Conservation (phyloP, 2,888 invertebrate genomes). For the Synanthedon andrenaeformis region DNA sequence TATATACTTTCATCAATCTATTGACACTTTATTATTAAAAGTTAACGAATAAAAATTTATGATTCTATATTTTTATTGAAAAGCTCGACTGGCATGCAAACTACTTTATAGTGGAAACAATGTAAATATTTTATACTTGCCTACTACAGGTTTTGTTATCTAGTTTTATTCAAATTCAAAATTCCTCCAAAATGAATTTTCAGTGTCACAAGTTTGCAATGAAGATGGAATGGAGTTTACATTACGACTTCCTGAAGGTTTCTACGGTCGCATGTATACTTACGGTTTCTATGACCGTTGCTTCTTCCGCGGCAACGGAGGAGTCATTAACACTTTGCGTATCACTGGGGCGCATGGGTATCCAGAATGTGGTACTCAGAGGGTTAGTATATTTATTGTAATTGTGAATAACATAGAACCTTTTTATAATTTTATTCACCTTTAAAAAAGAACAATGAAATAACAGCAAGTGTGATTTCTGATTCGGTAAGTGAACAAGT, state of each 20-base stretch:
- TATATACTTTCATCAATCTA: too few relatives aligned
- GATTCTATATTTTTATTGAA: too few relatives aligned
- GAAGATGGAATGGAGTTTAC: constrained; percentile 96
- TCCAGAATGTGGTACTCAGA: constrained; percentile 91
- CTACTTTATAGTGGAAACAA: too few relatives aligned
- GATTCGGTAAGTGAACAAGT: too few relatives aligned
- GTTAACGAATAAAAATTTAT: too few relatives aligned
- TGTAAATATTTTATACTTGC: too few relatives aligned
- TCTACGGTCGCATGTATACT: constrained; percentile 90
- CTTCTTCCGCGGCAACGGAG: constrained; percentile 92
- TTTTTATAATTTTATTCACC: neutral
- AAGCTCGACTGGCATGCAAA: too few relatives aligned
- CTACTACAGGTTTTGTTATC: too few relatives aligned
- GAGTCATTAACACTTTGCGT: constrained; percentile 82
- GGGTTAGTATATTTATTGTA: constrained; percentile 57
- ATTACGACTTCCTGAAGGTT: constrained; percentile 87
- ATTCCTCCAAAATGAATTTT: constrained; percentile 11
- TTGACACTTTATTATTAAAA: too few relatives aligned
- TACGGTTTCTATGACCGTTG: constrained; percentile 92
- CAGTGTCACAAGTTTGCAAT: constrained; percentile 91
- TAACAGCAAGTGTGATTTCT: too few relatives aligned
- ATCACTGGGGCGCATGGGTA: constrained; percentile 93
- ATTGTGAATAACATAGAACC: neutral
- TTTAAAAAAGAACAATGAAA: too few relatives aligned
- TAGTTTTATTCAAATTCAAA: too few relatives aligned